Percentiles rank a stretch among this genome's conserved stretches.
These are phyloP conservation scores for Heteronetta atricapilla DNA, from an alignment of 2,113 vertebrate species.

Conservation along the genomic window DNA sequence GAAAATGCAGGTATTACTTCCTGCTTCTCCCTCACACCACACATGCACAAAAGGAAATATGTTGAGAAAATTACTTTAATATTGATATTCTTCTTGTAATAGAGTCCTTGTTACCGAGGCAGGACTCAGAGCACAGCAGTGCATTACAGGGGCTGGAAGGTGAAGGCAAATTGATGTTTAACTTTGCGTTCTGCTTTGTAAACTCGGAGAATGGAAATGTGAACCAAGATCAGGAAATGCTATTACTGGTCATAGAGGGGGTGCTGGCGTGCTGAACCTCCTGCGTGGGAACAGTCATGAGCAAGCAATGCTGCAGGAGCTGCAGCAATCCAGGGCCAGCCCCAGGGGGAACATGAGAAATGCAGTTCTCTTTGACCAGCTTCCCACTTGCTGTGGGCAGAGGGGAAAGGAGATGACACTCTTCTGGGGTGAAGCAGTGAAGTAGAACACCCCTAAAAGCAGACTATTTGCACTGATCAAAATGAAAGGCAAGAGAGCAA, in stretches of 20 bases:
- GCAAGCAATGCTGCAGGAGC: not conserved
- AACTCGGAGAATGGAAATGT: not conserved
- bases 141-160: not conserved
- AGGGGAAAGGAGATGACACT: not conserved
- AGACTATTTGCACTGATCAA: not conserved
- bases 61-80: conserved; percentile 59
- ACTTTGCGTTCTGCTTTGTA: not conserved
- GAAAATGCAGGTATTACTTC: conserved; percentile 11
- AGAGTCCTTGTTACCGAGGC: not conserved
- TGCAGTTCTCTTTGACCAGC: not conserved
- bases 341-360: too few species aligned
- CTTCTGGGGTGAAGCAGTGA: not conserved
- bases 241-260: not conserved
- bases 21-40: not conserved
- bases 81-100: conserved; percentile 10
- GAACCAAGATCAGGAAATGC: not conserved
- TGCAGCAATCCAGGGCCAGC: not conserved
- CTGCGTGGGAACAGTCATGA: rapidly evolving
- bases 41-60: not conserved
- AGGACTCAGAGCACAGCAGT: not conserved
- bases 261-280: rapidly evolving
- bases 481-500: not conserved
- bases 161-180: not conserved
- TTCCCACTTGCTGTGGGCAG: not conserved
- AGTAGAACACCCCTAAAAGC: not conserved